Evolutionary conservation across 2,888 invertebrate genomes (phyloP), one percentile per base, ranked within the genome.

Genomic region (Pogonocherus hispidulus): DNA sequence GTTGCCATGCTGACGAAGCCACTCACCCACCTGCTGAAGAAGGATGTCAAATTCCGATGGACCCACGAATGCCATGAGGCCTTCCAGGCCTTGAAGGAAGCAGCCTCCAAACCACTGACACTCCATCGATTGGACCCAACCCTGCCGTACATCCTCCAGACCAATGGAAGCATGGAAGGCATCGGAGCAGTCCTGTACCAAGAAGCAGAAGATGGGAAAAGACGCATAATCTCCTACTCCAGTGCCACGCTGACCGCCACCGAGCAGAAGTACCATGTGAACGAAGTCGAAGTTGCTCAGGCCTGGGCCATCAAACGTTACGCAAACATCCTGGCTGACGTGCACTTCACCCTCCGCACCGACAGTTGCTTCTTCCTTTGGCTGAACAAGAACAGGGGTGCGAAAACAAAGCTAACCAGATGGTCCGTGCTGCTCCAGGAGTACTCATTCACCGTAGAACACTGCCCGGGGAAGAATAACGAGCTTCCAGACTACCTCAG

Each of bases 371-470:
- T 23, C 2, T 27, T 60, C 35, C 27, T 2, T 0, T 71, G 71
- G 73, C 37, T 71, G 1, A n/a, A 65, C 8, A 41, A 60, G 1
- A 46, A 49, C 32, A 63, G 63, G 32, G 69, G 69, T 22, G 20
- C 16, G 1, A 60, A 63, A n/a, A 19, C 63, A 2, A 71, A 69
- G 32, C 49, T 71, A 6, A 63, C 55, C 3, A 49, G 69, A n/a
- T 73, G 71, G 69, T 11, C 68, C 0, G 49, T 73, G 1, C 27
- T 71, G 1, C 56, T 73, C 0, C 73, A 73, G 51, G 54, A 68
- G 9, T 71, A 62, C 27, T 54, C 57, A 3, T 73, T 69, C 32
- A 64, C 67, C 2, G 67, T 78, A 0, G 77, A 82, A 2, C 80
- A 75, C 44, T 59, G 60, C 19, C 62, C 68, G 8, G 72, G 75